These are phyloP conservation scores for Drosophila pegasa DNA, from an alignment of 2,888 invertebrate genomes.

Conservation along the genomic window DNA sequence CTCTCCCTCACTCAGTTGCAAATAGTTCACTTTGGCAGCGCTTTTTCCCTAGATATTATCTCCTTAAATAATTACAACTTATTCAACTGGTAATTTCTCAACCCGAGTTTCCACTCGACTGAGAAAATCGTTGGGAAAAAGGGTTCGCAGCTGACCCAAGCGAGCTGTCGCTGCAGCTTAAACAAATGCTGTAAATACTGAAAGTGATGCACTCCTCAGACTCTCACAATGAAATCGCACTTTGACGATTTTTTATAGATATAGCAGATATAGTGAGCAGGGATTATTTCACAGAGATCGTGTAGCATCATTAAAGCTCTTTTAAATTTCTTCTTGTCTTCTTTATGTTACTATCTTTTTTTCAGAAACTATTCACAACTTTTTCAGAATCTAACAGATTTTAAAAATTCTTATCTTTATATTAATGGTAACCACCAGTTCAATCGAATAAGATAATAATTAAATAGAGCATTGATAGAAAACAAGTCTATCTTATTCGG, in stretches of 20 bases:
- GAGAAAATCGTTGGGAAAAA: not conserved
- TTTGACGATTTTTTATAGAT: not conserved
- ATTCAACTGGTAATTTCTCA: not conserved
- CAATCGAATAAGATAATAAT: too few species aligned
- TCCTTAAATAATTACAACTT: slow-evolving; percentile 27
- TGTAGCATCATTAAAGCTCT: not conserved
- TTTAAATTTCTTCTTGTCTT: not conserved
- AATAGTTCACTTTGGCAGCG: slow-evolving; percentile 19
- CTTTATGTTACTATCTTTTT: too few species aligned
- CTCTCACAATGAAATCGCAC: not conserved
- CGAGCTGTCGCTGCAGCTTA: not conserved
- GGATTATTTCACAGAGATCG: not conserved
- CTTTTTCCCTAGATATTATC: not conserved
- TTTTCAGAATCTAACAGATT: too few species aligned
- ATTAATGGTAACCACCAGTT: too few species aligned
- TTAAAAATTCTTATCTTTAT: too few species aligned
- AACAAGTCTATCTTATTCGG: too few species aligned
- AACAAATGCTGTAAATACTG: not conserved
- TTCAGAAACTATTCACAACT: too few species aligned
- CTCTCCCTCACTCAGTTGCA: not conserved
- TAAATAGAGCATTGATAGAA: too few species aligned
- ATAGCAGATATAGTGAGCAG: not conserved
- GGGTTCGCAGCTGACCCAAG: not conserved
- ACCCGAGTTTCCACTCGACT: not conserved
- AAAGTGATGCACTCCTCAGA: not conserved